Conservation (phyloP, 2,888 invertebrate species). For the Phorcus lineatus region DNA sequence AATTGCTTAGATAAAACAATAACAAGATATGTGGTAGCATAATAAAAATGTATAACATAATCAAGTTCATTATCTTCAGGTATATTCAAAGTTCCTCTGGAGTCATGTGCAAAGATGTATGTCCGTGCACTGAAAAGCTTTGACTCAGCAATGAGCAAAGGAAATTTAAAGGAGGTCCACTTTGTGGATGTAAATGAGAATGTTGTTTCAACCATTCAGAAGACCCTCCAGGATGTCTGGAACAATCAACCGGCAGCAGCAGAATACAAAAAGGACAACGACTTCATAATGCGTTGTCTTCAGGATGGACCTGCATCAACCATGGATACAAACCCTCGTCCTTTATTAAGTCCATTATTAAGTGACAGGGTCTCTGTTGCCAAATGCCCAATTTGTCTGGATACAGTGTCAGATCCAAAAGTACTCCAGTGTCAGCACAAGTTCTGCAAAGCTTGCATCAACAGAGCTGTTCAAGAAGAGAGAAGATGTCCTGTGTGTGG, state of each 20-base stretch:
- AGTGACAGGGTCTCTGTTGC: too few relatives aligned
- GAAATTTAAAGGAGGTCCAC: conserved; percentile 44
- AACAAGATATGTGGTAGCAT: too few relatives aligned
- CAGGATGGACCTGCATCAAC: not conserved
- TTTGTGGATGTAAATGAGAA: conserved; percentile 40
- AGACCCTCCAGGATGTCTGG: not conserved
- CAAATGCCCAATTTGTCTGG: too few relatives aligned
- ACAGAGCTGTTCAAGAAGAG: too few relatives aligned
- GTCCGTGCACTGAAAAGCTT: conserved; percentile 37
- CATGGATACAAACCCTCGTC: too few relatives aligned
- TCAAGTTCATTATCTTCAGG: conserved; percentile 34
- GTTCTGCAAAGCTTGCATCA: conserved; percentile 35
- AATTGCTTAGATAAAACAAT: too few relatives aligned
- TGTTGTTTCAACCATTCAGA: conserved; percentile 22
- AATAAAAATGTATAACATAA: too few relatives aligned
- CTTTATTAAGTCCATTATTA: too few relatives aligned
- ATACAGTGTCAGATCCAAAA: conserved; percentile 35
- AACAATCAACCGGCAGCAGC: not conserved
- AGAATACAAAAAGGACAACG: not conserved
- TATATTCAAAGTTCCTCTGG: conserved; percentile 44
- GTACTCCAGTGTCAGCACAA: conserved; percentile 42
- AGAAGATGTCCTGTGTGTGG: too few relatives aligned
- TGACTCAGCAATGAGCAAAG: not conserved
- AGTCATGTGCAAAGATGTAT: conserved; percentile 43
- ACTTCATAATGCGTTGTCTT: not conserved